Percentiles rank a stretch among this genome's conserved stretches.
phyloP scores from a whole-genome alignment of 2,113 vertebrate genomes.

The Oncorhynchus mykiss region DNA sequence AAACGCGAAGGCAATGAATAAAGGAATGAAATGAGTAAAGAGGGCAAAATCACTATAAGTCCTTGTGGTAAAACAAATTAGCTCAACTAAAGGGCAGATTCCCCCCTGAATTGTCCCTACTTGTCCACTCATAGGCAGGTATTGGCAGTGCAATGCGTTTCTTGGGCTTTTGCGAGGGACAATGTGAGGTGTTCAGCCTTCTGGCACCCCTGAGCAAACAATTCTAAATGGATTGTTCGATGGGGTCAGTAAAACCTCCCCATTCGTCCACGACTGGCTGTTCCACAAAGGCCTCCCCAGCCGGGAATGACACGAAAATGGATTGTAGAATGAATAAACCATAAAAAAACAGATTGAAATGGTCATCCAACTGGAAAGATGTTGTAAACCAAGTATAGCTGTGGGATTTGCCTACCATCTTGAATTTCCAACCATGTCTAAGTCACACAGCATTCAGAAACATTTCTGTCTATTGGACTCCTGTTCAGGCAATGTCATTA shows the following conservation, averaged over 20 bases:
- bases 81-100: neutral
- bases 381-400: neutral
- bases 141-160: neutral
- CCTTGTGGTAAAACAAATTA: neutral
- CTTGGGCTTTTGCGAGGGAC: neutral
- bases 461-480: too few relatives aligned
- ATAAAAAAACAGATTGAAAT: slow-evolving; percentile 52
- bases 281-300: slow-evolving; percentile 41
- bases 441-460: too few relatives aligned
- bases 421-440: too few relatives aligned
- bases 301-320: slow-evolving; percentile 53
- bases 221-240: neutral
- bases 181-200: neutral
- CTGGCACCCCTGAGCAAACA: neutral
- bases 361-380: slow-evolving; percentile 59
- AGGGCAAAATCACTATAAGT: neutral
- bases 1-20: neutral
- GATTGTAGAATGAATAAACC: slow-evolving; percentile 44
- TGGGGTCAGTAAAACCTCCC: neutral
- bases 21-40: neutral
- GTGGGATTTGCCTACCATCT: too few relatives aligned
- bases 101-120: neutral
- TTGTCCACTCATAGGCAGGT: neutral
- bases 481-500: too few relatives aligned
- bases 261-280: slow-evolving; percentile 39